Base-by-base conservation (phyloP, 2,113 vertebrate species). In the Pluvianellus socialis region DNA sequence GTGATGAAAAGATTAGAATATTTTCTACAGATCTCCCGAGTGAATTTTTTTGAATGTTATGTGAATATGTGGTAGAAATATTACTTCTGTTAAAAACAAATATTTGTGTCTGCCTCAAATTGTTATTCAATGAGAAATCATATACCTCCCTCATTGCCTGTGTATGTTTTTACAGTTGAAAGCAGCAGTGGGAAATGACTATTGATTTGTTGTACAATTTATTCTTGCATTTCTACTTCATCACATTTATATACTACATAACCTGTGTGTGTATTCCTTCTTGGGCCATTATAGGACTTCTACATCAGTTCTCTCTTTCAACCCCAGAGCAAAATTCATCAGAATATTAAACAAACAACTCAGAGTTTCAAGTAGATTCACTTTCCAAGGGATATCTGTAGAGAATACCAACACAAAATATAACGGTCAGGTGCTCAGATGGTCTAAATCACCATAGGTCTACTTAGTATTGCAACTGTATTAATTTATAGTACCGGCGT, bases 201-300 rank as follows among this genome's bases (percentile, higher is more conserved):
- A 66, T 71, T 82, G 70, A 95, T 90, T 95, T 90, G 74, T 88
- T 90, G 49, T 32, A 75, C 40, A 72, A 58, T 91, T 95, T 81
- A 33, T 90, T 73, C 74, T 79, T 81, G 32, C 59, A 66, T 94
- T 94, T 94, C 62, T 82, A 55, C 70, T 95, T 90, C 58, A 87
- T 95, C 92, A 89, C 56, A 22, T 90, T 92, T 95, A 79, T 94
- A n/a, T 88, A 73, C 73, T 86, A 32, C 42, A 68, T 42, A 87
- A 70, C n/a, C 28, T 50, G 3, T 71, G 33, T 45, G 19, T 66
- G 26, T 79, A 62, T 82, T 94, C 80, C 66, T 90, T 79, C 77
- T 72, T 94, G 80, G 77, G 47, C 61, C 40, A 47, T 73, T 79
- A 62, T 17, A 89, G 28, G 52, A 75, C 28, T 63, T 73, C 52